phyloP scores from a whole-genome alignment of 2,797 vertebrate genomes.

The Microctenopoma stevenorrisi region DNA sequence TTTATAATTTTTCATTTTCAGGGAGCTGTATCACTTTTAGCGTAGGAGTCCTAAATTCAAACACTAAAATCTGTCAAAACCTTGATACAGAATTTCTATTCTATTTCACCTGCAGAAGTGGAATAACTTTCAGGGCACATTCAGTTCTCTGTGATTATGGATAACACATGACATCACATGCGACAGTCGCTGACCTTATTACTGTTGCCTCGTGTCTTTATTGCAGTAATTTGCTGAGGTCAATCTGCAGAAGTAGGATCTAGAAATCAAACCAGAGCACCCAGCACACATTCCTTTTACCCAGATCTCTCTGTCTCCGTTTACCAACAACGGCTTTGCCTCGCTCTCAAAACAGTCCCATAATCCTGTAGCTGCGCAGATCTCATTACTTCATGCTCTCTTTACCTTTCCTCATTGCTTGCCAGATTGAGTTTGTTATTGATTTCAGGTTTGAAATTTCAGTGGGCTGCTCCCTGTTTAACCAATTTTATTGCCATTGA shows the following conservation, averaged over 20 bases:
- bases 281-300: slow-evolving; percentile 37
- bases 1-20: slow-evolving; percentile 31
- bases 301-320: slow-evolving; percentile 30
- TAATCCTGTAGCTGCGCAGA: slow-evolving; percentile 48
- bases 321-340: not conserved
- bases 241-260: slow-evolving; percentile 35
- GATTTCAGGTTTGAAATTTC: slow-evolving; percentile 17
- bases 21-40: not conserved
- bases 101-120: slow-evolving; percentile 21
- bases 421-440: slow-evolving; percentile 33
- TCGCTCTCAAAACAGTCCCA: slow-evolving; percentile 62
- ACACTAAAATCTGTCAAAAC: slow-evolving; percentile 4
- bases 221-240: slow-evolving; percentile 40
- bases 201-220: slow-evolving; percentile 5
- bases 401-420: slow-evolving; percentile 12
- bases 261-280: slow-evolving; percentile 36
- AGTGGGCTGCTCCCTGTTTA: slow-evolving; percentile 18
- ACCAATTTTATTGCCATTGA: not conserved
- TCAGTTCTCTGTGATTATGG: slow-evolving; percentile 34
- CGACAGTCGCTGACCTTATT: slow-evolving; percentile 25
- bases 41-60: slow-evolving; percentile 8
- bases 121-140: slow-evolving; percentile 7
- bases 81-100: slow-evolving; percentile 1
- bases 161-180: slow-evolving; percentile 30
- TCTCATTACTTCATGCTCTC: slow-evolving; percentile 53